These are phyloP conservation scores for Aselliscus stoliczkanus DNA, from an alignment of 2,797 vertebrate genomes.

Conservation along the genomic window DNA sequence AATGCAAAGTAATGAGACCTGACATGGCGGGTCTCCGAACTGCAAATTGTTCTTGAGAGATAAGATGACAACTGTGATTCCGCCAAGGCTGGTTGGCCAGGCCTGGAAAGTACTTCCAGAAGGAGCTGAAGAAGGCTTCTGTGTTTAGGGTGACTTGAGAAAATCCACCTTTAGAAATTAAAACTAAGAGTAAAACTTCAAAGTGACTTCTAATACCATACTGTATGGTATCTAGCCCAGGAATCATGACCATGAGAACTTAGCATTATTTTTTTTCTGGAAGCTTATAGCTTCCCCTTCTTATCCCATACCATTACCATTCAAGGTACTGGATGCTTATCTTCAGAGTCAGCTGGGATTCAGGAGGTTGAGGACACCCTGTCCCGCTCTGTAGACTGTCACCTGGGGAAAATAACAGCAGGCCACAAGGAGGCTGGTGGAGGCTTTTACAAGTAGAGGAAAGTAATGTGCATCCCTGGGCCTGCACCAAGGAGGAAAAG, in stretches of 20 bases:
- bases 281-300: background rate
- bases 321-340: background rate
- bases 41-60: background rate
- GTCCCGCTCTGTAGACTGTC: background rate
- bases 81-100: background rate
- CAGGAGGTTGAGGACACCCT: background rate
- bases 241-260: background rate
- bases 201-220: background rate
- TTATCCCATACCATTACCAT: background rate
- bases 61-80: background rate
- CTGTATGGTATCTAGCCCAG: background rate
- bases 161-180: background rate
- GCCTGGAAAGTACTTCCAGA: background rate
- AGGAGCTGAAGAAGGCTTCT: background rate
- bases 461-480: background rate
- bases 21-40: background rate
- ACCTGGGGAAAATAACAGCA: background rate
- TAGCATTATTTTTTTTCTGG: background rate
- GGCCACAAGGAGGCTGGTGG: background rate
- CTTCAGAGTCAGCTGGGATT: background rate
- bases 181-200: background rate
- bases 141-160: background rate
- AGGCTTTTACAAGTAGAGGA: background rate
- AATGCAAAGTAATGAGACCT: background rate
- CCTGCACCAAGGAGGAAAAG: background rate